Conservation (phyloP, 2,888 invertebrate genomes). For the Atethmia centrago region DNA sequence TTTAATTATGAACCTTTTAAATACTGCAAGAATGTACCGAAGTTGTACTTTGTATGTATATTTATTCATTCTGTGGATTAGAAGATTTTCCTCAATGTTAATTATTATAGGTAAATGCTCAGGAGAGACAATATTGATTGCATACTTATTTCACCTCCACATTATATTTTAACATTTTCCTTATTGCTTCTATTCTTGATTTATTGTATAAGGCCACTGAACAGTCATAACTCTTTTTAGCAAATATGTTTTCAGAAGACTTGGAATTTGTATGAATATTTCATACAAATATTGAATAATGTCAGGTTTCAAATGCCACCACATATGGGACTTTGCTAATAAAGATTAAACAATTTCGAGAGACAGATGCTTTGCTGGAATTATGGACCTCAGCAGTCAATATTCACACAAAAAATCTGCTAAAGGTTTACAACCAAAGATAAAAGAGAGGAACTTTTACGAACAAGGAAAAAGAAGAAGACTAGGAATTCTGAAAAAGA, state of each 20-base stretch:
- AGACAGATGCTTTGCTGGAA: neutral
- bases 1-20: neutral
- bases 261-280: too few relatives aligned
- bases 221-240: neutral
- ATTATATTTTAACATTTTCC: slow-evolving; percentile 23
- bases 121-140: neutral
- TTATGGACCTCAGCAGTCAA: neutral
- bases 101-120: neutral
- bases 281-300: too few relatives aligned
- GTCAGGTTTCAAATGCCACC: too few relatives aligned
- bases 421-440: too few relatives aligned
- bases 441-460: too few relatives aligned
- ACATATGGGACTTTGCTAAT: too few relatives aligned
- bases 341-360: neutral
- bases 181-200: neutral
- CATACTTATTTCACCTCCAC: neutral
- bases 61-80: neutral
- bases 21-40: neutral
- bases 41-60: neutral
- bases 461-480: neutral
- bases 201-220: neutral
- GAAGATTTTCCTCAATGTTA: slow-evolving; percentile 37
- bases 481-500: neutral
- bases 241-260: neutral
- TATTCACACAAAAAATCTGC: neutral